phyloP scores from a whole-genome alignment of 2,113 vertebrate genomes.

The Stomatorhinus ivindoensis region DNA sequence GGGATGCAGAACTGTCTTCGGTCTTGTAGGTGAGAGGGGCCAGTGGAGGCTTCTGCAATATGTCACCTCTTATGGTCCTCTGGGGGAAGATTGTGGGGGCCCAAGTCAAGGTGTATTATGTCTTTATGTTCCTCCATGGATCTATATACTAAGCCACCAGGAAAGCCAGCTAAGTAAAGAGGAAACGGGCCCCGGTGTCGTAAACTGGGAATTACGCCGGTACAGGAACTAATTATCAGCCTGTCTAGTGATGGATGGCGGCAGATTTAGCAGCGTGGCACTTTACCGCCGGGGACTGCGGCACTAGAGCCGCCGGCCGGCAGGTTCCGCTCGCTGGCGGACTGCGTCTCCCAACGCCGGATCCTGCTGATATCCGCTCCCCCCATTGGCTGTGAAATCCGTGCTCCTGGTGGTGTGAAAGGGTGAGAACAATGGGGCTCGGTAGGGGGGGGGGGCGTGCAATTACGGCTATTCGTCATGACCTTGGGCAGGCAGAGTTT shows the following conservation, averaged over 20 bases:
- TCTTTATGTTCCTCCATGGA: background rate
- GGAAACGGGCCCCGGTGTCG: background rate
- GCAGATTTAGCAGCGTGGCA: background rate
- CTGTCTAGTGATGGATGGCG: background rate
- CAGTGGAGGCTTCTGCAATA: background rate
- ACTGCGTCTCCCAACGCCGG: background rate
- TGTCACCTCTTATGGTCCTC: background rate
- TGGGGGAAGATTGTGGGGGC: background rate
- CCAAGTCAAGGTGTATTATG: background rate
- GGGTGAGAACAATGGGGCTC: background rate
- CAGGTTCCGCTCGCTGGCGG: background rate
- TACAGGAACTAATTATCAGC: background rate
- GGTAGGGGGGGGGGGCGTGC: background rate
- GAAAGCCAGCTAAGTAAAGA: background rate
- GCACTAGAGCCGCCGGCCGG: background rate
- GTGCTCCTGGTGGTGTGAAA: background rate
- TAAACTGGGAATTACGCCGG: background rate
- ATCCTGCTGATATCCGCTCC: background rate
- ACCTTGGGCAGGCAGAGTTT: background rate
- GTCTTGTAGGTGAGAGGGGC: background rate
- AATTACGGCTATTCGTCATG: background rate
- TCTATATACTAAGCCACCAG: background rate
- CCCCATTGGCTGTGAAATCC: background rate
- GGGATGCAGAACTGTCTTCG: background rate
- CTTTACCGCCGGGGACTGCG: no score